A percentile compares a stretch with the other conserved stretches of the same genome.
Evolutionary conservation across 2,113 vertebrate genomes (phyloP).

Genomic region (Theristicus caerulescens): DNA sequence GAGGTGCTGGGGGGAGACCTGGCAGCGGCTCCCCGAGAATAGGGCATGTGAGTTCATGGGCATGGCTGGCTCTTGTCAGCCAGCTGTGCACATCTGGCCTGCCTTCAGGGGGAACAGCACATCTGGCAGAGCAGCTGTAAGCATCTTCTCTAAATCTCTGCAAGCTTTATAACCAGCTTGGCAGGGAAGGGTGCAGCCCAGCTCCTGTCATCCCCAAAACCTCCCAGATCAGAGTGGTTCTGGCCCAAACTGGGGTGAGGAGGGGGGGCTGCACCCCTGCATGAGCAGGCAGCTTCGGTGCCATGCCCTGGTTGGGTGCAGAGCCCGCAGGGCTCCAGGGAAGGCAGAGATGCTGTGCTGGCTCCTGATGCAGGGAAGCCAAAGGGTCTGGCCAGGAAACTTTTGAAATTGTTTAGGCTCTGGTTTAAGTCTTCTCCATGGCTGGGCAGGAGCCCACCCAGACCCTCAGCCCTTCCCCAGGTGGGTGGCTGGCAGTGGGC

Average conservation of each 20-base stretch:
- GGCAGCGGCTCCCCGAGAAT: neutral
- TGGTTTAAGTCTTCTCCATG: neutral
- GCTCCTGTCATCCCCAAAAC: neutral
- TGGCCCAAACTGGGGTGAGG: neutral
- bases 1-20: neutral
- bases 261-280: too few relatives aligned
- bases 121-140: neutral
- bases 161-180: neutral
- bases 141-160: neutral
- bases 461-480: neutral
- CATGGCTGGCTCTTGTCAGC: neutral
- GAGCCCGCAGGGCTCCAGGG: rapidly evolving
- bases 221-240: neutral
- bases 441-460: neutral
- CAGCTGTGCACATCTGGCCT: neutral
- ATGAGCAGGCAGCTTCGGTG: neutral
- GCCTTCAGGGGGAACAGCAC: neutral
- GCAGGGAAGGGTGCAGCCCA: neutral
- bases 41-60: neutral
- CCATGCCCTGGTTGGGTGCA: rapidly evolving
- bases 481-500: neutral
- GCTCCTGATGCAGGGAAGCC: neutral
- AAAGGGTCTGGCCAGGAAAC: neutral
- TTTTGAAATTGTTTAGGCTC: neutral
- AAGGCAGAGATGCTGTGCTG: neutral